Base-by-base conservation (phyloP, 2,113 vertebrate genomes). In the Catharus fuscescens region DNA sequence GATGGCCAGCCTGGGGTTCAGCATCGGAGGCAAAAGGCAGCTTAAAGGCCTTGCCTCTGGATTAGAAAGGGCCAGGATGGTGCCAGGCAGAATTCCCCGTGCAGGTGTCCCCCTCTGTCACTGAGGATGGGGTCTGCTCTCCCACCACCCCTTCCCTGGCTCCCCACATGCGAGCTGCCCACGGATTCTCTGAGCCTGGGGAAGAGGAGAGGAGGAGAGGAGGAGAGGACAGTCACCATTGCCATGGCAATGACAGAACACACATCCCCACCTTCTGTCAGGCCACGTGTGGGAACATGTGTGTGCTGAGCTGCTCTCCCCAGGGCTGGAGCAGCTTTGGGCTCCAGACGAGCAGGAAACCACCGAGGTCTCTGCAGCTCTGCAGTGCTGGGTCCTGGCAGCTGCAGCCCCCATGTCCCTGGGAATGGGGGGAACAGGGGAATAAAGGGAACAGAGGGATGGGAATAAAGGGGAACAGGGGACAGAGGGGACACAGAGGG, bases 231-330 rank as follows among this genome's bases (percentile, higher is more conserved):
- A 52, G 94, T 20, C 82, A 38, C 65, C 86, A 82, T 87, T 5
- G 88, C 93, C 95, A 94, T 86, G 86, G 96, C 12, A 92, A 90
- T 90, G 71, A 11, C 74, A 93, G 67, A 18, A 80, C 86, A 71
- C 89, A 54, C 80, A 45, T 77, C 77, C 86, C 92, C 64, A 82
- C 81, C 84, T 90, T 88, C 86, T 94, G 93, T 3, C 90, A 3
- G 89, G 90, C 94, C 95, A 92, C 85, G 79, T 92, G 95, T 47
- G 93, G 36, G 66, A 7, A 78, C 91, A 53, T 12, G 95, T 52
- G 89, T 84, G 90, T 3, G 80, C 86, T 14, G 4, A 23, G 93
- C 93, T 53, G 31, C 86, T 53, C 74, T 90, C 80, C 84, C 9
- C 3, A 53, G 81, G 92, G 91, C 86, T 76, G 93, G 5, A 29